These are phyloP conservation scores for Pheucticus melanocephalus DNA, from an alignment of 2,113 vertebrate genomes.

Conservation along the genomic window DNA sequence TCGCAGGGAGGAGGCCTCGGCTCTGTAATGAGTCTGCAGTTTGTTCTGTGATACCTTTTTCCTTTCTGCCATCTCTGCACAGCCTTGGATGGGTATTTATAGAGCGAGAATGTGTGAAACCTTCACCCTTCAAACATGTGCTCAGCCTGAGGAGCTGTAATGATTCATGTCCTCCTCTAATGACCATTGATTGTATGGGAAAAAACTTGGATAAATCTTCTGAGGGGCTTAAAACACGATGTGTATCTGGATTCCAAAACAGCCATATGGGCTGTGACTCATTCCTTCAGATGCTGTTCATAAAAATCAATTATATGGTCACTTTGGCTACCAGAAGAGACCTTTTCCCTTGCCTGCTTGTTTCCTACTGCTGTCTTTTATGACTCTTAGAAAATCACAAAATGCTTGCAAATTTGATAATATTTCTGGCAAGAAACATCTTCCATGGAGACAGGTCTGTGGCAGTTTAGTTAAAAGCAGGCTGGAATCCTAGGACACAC, in stretches of 20 bases:
- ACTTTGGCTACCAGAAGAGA: slow-evolving; percentile 36
- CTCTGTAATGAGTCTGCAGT: slow-evolving; percentile 34
- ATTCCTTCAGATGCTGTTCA: slow-evolving; percentile 35
- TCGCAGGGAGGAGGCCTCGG: background rate
- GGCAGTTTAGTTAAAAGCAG: background rate
- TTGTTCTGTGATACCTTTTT: background rate
- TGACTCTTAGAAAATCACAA: slow-evolving; percentile 33
- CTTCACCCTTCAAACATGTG: background rate
- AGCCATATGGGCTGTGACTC: slow-evolving; percentile 57
- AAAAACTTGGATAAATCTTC: slow-evolving; percentile 59
- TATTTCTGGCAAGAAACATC: slow-evolving; percentile 15
- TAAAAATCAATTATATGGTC: slow-evolving; percentile 33
- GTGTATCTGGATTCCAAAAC: slow-evolving; percentile 15
- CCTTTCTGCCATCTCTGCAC: background rate
- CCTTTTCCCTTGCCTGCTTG: background rate
- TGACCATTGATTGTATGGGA: slow-evolving; percentile 23
- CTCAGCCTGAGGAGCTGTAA: background rate
- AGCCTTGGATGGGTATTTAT: slow-evolving; percentile 24
- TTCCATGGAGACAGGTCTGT: background rate
- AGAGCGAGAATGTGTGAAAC: slow-evolving; percentile 40
- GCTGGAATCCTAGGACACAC: background rate
- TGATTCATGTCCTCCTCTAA: slow-evolving; percentile 63
- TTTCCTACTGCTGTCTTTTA: slow-evolving; percentile 49
- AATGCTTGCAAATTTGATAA: slow-evolving; percentile 53
- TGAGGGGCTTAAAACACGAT: background rate